Evolutionary conservation across 1,140 invertebrate genomes (phyloP).

Genomic region (Drosophila sp.): DNA sequence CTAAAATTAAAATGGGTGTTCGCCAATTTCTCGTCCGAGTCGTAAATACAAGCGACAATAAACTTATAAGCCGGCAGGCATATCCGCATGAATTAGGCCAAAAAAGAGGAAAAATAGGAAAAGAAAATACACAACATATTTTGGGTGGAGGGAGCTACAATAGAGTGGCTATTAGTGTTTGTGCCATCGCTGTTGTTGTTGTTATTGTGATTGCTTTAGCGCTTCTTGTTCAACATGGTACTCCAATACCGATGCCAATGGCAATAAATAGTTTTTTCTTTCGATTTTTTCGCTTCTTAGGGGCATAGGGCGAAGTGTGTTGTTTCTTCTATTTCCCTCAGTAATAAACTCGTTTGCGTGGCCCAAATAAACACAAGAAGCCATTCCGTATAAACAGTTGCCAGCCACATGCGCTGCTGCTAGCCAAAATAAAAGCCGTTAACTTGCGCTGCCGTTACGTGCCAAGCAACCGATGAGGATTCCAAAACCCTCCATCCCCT

Average conservation of each 20-base stretch:
- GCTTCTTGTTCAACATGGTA: conserved; percentile 56
- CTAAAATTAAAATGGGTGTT: conserved; percentile 77
- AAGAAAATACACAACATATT: conserved; percentile 55
- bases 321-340: conserved; percentile 68
- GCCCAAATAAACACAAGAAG: conserved; percentile 72
- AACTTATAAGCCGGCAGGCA: conserved; percentile 74
- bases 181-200: conserved; percentile 58
- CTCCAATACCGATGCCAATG: conserved; percentile 69
- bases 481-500: conserved; percentile 10
- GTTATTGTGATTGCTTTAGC: conserved; percentile 60
- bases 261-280: conserved; percentile 70
- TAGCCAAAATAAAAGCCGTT: conserved; percentile 72
- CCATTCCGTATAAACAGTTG: conserved; percentile 64
- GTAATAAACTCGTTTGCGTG: conserved; percentile 78
- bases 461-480: conserved; percentile 59
- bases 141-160: conserved; percentile 22
- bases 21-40: conserved; percentile 77
- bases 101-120: conserved; percentile 32
- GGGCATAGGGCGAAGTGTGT: neutral
- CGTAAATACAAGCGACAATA: conserved; percentile 77
- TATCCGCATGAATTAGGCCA: conserved; percentile 65
- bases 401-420: conserved; percentile 35
- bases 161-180: conserved; percentile 45
- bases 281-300: conserved; percentile 15
- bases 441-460: conserved; percentile 66